These are phyloP conservation scores for Podiceps cristatus DNA, from an alignment of 2,113 vertebrate species.

Conservation along the genomic window DNA sequence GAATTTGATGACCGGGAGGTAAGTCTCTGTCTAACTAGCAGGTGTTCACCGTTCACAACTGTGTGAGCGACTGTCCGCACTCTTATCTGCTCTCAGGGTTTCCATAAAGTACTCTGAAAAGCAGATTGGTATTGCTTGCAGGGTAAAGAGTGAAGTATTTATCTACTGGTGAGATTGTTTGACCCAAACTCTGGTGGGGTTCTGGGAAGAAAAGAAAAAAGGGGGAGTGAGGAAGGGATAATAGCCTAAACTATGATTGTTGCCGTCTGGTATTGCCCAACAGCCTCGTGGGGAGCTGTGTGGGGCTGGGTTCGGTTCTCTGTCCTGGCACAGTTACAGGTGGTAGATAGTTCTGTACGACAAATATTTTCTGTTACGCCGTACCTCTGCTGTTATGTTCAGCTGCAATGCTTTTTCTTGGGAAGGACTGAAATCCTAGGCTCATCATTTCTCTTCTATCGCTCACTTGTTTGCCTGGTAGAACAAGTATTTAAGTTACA, in stretches of 20 bases:
- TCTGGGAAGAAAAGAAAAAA: neutral
- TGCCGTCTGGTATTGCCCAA: neutral
- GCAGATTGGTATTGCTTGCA: neutral
- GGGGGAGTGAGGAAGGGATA: neutral
- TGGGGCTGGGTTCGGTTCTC: neutral
- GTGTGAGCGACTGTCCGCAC: neutral
- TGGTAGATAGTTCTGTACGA: neutral
- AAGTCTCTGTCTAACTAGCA: neutral
- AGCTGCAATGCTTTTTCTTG: neutral
- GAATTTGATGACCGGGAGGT: slow-evolving; percentile 98
- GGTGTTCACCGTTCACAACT: neutral
- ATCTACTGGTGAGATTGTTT: neutral
- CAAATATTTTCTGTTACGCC: neutral
- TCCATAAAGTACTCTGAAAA: neutral
- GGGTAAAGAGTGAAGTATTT: slow-evolving; percentile 11
- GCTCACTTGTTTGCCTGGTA: neutral
- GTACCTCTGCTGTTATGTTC: neutral
- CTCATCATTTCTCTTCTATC: neutral
- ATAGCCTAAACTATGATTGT: neutral
- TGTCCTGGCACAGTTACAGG: neutral
- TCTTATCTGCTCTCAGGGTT: slow-evolving; percentile 14
- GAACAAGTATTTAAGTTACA: neutral
- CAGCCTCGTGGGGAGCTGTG: neutral
- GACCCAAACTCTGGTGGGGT: neutral
- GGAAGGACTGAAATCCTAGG: neutral